Base-by-base conservation (phyloP, 2,797 vertebrate species). In the Ctenopoma kingsleyae region DNA sequence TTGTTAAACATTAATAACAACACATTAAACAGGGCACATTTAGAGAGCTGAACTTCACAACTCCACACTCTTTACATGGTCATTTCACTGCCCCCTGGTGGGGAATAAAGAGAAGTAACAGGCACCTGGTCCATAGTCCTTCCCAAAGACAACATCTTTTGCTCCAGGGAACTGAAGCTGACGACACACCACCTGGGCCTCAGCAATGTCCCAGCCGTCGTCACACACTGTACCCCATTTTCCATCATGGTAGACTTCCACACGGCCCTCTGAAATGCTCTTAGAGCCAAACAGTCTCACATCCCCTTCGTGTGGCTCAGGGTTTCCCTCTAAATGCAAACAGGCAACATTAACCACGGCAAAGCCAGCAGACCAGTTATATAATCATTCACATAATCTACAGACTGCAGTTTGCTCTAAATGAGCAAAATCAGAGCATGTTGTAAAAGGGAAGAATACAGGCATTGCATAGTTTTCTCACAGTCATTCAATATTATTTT, bases 151-250 rank as follows among this genome's bases (percentile, higher is more conserved):
- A 4, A 85, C 74, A 15, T 83, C 76, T 53, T 62, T 67, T 16
- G 89, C 94, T 12, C 82, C 78, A 1, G 67, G 78, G 63, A 92
- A 94, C 19, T 77, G 76, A 67, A 95, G 89, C 77, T 95, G 92
- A 16, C 84, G 88, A 78, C 93, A 93, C 68, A 94, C 92, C 69
- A 94, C 92, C 49, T 68, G 74, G 0, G 93, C 90, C 35, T 93
- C 90, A 1, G 55, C 19, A 41, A 90, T 27, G 43, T 85, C 91
- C 92, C 92, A 94, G 16, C 51, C 73, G 8, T 94, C 92, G 8
- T 94, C 92, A 64, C 94, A 94, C 58, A 93, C 89, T 0, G 93
- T 93, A 12, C 94, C 93, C 93, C 93, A 95, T 58, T 65, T 30
- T 2, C 90, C 89, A 3, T 82, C 12, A 11, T 94, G 92, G 65